phyloP scores from a whole-genome alignment of 2,113 vertebrate species.

The Gasterosteus nipponicus region DNA sequence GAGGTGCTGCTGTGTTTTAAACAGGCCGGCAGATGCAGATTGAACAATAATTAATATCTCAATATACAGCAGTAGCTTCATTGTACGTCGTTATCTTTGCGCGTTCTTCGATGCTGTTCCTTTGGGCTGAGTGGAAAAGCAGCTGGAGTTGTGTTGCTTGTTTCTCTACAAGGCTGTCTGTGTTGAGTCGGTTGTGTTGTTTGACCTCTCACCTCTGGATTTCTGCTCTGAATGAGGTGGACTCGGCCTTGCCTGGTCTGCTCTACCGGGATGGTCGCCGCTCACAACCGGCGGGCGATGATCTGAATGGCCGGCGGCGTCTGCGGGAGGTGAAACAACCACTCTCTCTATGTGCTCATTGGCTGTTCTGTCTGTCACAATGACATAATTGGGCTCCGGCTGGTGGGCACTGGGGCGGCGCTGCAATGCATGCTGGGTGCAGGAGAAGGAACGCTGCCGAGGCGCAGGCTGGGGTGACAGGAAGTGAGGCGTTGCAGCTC shows the following conservation, averaged over 20 bases:
- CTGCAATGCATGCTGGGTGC: constrained; percentile 83
- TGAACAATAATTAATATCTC: background rate
- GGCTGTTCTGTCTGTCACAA: constrained; percentile 67
- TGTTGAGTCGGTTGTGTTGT: constrained; percentile 48
- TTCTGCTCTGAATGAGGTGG: constrained; percentile 62
- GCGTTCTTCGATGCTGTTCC: background rate
- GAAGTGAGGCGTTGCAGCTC: constrained; percentile 79
- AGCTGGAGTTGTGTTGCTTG: background rate
- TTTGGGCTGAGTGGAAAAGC: background rate
- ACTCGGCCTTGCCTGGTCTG: constrained; percentile 45
- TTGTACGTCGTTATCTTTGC: background rate
- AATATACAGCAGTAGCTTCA: background rate
- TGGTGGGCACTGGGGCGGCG: constrained; percentile 74
- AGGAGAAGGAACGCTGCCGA: constrained; percentile 83
- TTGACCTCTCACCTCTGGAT: constrained; percentile 62
- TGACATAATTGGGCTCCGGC: constrained; percentile 69
- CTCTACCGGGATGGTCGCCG: constrained; percentile 19
- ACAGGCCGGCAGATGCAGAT: background rate
- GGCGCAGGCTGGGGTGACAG: constrained; percentile 79
- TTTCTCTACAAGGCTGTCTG: constrained; percentile 77
- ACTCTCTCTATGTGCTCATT: constrained; percentile 73
- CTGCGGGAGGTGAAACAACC: constrained; percentile 54
- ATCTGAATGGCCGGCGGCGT: constrained; percentile 51
- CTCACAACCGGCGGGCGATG: constrained; percentile 39
- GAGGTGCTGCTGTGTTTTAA: background rate